phyloP scores from a whole-genome alignment of 1,140 invertebrate genomes.

The Listronotus oregonensis region DNA sequence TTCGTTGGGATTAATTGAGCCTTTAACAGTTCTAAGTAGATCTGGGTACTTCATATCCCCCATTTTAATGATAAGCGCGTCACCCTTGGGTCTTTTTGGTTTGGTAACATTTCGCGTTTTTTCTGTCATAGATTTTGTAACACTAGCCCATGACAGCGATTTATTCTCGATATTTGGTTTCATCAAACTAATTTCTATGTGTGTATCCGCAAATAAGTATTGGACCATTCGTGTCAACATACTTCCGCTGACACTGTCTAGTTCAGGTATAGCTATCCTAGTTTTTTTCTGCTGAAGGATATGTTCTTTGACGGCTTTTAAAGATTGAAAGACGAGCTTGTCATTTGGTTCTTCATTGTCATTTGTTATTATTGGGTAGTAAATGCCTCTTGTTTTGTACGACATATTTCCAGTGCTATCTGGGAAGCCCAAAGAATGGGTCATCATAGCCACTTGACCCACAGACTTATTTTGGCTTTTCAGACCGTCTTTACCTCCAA shows the following conservation, averaged over 20 bases:
- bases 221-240: not conserved
- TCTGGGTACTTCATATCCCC: no score
- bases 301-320: not conserved
- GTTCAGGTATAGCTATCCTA: not conserved
- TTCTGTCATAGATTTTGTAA: not conserved
- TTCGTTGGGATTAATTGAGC: no score
- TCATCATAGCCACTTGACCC: no score
- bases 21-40: no score
- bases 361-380: no score
- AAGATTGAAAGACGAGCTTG: not conserved
- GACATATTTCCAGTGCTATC: no score
- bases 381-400: no score
- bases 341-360: not conserved
- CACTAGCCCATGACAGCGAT: not conserved
- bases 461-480: no score
- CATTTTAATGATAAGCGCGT: no score
- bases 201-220: not conserved
- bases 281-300: not conserved
- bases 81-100: no score
- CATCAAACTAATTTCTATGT: not conserved
- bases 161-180: not conserved
- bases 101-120: not conserved
- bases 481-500: no score
- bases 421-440: no score
- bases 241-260: not conserved